A percentile compares a stretch with the other conserved stretches of the same genome.
phyloP scores from a whole-genome alignment of 2,113 vertebrate genomes.

The Clupea harengus region DNA sequence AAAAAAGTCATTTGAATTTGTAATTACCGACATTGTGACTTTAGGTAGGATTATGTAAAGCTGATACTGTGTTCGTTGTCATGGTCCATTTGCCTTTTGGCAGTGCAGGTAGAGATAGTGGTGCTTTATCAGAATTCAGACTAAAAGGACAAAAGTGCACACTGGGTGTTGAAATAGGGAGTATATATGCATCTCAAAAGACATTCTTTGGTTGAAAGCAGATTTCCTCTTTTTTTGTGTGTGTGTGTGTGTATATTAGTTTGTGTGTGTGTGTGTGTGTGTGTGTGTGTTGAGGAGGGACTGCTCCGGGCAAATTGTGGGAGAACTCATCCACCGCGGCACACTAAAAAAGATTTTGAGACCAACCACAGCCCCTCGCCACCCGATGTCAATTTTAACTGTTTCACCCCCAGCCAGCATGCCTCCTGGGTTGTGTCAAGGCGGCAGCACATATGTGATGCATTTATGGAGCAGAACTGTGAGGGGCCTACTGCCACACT shows the following conservation, averaged over 20 bases:
- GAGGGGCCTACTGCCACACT: constrained; percentile 47
- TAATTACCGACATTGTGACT: not conserved
- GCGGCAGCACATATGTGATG: constrained; percentile 50
- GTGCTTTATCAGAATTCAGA: not conserved
- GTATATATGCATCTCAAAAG: constrained; percentile 48
- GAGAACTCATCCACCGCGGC: constrained; percentile 43
- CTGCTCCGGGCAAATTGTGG: constrained; percentile 42
- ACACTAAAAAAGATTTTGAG: constrained; percentile 50
- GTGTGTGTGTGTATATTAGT: constrained; percentile 12
- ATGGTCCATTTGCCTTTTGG: not conserved
- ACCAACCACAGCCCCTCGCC: constrained; percentile 43
- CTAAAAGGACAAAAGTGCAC: constrained; percentile 30
- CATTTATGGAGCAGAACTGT: constrained; percentile 46
- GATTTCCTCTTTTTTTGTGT: constrained; percentile 38
- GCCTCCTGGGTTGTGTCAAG: constrained; percentile 37
- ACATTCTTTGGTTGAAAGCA: constrained; percentile 50
- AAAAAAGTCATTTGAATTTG: not conserved
- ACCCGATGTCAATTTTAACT: constrained; percentile 49
- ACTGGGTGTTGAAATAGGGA: constrained; percentile 37
- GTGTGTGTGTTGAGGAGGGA: constrained; percentile 33
- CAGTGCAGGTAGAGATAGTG: not conserved
- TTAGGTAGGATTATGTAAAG: not conserved
- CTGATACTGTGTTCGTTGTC: not conserved
- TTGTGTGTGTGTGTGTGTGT: constrained; percentile 14
- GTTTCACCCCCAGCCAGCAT: constrained; percentile 47